Conservation (phyloP, 2,888 invertebrate species). For the Boloria selene region DNA sequence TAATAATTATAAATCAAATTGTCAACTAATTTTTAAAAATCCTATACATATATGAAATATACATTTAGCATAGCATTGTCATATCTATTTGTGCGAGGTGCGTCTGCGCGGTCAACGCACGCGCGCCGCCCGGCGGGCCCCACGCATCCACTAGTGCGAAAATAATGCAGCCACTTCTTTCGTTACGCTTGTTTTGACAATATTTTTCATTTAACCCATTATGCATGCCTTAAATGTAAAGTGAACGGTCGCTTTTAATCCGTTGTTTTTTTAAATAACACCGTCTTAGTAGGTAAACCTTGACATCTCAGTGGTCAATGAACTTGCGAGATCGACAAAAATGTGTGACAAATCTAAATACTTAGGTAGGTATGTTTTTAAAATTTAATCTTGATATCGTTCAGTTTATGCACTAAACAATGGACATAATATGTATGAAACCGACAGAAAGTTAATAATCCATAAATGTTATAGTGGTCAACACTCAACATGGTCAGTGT, state of each 20-base stretch:
- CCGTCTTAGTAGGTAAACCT: conserved; percentile 25
- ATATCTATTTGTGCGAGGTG: conserved; percentile 37
- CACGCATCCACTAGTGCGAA: conserved; percentile 64
- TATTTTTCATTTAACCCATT: conserved; percentile 34
- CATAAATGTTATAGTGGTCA: too few species aligned
- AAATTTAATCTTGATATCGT: neutral
- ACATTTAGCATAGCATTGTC: conserved; percentile 7
- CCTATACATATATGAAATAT: neutral
- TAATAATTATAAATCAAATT: too few species aligned
- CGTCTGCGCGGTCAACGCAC: conserved; percentile 66
- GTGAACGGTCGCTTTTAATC: conserved; percentile 22
- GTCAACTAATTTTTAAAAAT: too few species aligned
- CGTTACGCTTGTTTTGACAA: conserved; percentile 53
- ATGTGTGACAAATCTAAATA: neutral
- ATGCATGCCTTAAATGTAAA: conserved; percentile 30
- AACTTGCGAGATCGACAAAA: conserved; percentile 28
- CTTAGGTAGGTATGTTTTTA: too few species aligned
- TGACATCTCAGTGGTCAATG: conserved; percentile 33
- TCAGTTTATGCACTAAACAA: too few species aligned
- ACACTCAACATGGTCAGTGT: too few species aligned
- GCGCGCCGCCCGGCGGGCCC: conserved; percentile 56
- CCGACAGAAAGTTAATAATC: too few species aligned
- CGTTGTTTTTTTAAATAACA: conserved; percentile 34
- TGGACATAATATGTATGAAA: too few species aligned
- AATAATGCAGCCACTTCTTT: conserved; percentile 60